Evolutionary conservation across 1,140 invertebrate genomes (phyloP).

Genomic region (Pogonus chalceus): DNA sequence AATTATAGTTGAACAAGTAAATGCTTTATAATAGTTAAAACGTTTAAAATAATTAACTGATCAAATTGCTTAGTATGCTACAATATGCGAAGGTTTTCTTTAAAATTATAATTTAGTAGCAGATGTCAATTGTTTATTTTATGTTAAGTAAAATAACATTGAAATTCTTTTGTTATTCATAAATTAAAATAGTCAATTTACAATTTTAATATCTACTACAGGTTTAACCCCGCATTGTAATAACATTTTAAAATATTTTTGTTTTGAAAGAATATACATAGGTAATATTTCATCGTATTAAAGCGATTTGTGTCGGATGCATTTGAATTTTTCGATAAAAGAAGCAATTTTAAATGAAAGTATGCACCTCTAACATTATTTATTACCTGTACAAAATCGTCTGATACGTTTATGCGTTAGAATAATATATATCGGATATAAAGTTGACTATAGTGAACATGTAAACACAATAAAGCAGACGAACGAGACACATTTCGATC

Average conservation of each 20-base stretch:
- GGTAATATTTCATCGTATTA: too few species aligned
- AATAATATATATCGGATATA: not conserved
- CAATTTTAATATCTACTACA: too few species aligned
- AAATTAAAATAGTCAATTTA: too few species aligned
- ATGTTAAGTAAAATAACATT: not conserved
- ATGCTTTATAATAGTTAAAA: not conserved
- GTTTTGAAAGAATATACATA: too few species aligned
- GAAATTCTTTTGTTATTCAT: not conserved
- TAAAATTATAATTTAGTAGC: not conserved
- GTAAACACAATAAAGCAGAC: not conserved
- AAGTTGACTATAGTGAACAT: not conserved
- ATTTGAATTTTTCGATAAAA: too few species aligned
- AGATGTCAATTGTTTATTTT: not conserved
- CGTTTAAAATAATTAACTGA: not conserved
- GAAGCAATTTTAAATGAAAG: too few species aligned
- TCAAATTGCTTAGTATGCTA: not conserved
- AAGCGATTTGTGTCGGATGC: too few species aligned
- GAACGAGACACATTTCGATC: conserved; percentile 2
- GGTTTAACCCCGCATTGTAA: too few species aligned
- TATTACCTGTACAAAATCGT: not conserved
- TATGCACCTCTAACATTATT: too few species aligned
- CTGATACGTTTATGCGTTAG: not conserved
- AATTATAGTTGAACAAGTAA: not conserved
- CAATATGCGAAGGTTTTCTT: not conserved
- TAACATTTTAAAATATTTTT: too few species aligned